phyloP scores from a whole-genome alignment of 2,797 vertebrate genomes.

The Gobio occitaniae region DNA sequence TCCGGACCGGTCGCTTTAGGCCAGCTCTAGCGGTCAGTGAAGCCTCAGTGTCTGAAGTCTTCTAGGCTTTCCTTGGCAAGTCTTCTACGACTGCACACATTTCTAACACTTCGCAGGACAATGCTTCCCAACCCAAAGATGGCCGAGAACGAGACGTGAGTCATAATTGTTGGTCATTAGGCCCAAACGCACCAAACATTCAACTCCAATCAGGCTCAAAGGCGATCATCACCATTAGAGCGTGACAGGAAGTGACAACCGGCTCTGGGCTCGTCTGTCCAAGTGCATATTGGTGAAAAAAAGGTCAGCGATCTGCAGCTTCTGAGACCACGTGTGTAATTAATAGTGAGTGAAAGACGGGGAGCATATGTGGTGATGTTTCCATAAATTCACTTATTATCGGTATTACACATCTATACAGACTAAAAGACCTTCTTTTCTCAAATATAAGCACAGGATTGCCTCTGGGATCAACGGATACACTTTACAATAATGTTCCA shows the following conservation, averaged over 20 bases:
- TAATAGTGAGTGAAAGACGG: background rate
- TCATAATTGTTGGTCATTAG: conserved; percentile 39
- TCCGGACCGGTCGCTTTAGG: background rate
- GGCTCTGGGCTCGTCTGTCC: conserved; percentile 36
- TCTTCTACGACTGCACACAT: conserved; percentile 75
- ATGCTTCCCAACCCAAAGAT: conserved; percentile 34
- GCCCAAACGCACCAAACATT: conserved; percentile 29
- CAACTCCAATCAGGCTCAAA: conserved; percentile 32
- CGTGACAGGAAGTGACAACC: conserved; percentile 45
- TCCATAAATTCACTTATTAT: background rate
- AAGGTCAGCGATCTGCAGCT: conserved; percentile 20
- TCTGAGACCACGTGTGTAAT: conserved; percentile 16
- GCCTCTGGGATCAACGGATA: too few relatives aligned
- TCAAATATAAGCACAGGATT: too few relatives aligned
- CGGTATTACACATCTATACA: background rate
- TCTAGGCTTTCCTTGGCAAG: conserved; percentile 60
- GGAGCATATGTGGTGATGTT: background rate
- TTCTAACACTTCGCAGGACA: conserved; percentile 65
- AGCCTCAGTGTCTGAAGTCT: too few relatives aligned
- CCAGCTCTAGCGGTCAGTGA: background rate
- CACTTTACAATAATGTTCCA: too few relatives aligned
- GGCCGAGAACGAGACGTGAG: conserved; percentile 26
- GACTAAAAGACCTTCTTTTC: background rate
- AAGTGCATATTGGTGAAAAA: conserved; percentile 36
- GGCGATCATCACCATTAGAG: background rate